phyloP scores from a whole-genome alignment of 2,797 vertebrate species.

The Microcaecilia unicolor region DNA sequence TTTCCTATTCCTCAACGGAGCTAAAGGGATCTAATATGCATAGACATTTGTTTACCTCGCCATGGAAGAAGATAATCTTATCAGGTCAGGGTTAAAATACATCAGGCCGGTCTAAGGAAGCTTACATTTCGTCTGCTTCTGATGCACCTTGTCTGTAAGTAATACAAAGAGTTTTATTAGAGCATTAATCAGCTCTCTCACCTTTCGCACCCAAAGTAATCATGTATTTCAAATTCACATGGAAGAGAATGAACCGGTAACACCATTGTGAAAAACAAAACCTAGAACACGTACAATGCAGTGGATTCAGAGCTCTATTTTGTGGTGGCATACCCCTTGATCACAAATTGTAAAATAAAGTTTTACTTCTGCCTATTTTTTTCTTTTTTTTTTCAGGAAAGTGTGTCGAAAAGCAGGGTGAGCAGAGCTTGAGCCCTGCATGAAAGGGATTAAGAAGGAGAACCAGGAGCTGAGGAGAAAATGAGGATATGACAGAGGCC shows the following conservation, averaged over 20 bases:
- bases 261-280: background rate
- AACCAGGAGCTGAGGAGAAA: constrained; percentile 84
- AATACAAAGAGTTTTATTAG: constrained; percentile 39
- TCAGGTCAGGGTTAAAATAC: constrained; percentile 1
- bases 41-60: background rate
- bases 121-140: constrained; percentile 12
- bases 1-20: background rate
- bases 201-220: constrained; percentile 39
- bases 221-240: constrained; percentile 41
- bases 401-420: constrained; percentile 37
- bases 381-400: constrained; percentile 38
- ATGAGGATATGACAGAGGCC: constrained; percentile 92
- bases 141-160: constrained; percentile 36
- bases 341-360: constrained; percentile 43
- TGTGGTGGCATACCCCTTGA: no score
- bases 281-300: constrained; percentile 1
- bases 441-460: constrained; percentile 45
- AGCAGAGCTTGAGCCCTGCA: constrained; percentile 39
- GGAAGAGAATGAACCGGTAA: constrained; percentile 14
- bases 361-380: constrained; percentile 51
- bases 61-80: constrained; percentile 7
- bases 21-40: background rate
- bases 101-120: background rate
- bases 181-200: constrained; percentile 31
- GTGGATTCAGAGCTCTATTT: no score